These are phyloP conservation scores for Drosophila fulvimacula DNA, from an alignment of 2,888 invertebrate genomes.

Conservation along the genomic window DNA sequence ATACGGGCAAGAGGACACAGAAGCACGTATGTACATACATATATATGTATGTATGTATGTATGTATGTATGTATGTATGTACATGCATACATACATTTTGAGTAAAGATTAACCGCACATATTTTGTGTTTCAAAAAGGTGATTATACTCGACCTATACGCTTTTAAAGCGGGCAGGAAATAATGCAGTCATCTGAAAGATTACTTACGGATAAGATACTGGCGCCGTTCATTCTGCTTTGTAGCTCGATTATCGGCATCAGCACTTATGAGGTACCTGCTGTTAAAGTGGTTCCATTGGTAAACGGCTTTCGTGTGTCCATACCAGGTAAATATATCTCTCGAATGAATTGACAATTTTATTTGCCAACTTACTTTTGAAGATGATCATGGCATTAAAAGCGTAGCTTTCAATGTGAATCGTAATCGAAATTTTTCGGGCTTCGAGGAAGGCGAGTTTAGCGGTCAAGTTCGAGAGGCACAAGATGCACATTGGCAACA, in stretches of 20 bases:
- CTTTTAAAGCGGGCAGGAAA: background rate
- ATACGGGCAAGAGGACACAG: too few relatives aligned
- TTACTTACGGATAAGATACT: background rate
- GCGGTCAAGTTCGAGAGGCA: constrained; percentile 85
- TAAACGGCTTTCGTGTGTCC: constrained; percentile 75
- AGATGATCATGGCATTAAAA: constrained; percentile 86
- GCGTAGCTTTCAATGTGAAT: constrained; percentile 89
- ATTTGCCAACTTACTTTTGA: background rate
- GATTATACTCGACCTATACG: constrained; percentile 23
- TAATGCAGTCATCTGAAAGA: constrained; percentile 6
- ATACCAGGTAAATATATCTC: constrained; percentile 71
- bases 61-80: too few relatives aligned
- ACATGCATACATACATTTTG: too few relatives aligned
- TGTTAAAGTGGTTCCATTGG: constrained; percentile 61
- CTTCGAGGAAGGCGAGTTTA: constrained; percentile 86
- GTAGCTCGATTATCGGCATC: constrained; percentile 11
- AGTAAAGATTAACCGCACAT: too few relatives aligned
- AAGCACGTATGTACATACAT: too few relatives aligned
- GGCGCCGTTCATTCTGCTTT: constrained; percentile 10
- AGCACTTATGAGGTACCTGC: constrained; percentile 65
- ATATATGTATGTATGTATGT: too few relatives aligned
- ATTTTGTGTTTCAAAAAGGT: too few relatives aligned
- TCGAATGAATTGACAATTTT: background rate
- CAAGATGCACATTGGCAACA: constrained; percentile 86
- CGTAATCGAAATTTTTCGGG: constrained; percentile 86